A percentile compares a stretch with the other conserved stretches of the same genome.
These are phyloP conservation scores for Tachina fera DNA, from an alignment of 2,888 invertebrate genomes.

Conservation along the genomic window DNA sequence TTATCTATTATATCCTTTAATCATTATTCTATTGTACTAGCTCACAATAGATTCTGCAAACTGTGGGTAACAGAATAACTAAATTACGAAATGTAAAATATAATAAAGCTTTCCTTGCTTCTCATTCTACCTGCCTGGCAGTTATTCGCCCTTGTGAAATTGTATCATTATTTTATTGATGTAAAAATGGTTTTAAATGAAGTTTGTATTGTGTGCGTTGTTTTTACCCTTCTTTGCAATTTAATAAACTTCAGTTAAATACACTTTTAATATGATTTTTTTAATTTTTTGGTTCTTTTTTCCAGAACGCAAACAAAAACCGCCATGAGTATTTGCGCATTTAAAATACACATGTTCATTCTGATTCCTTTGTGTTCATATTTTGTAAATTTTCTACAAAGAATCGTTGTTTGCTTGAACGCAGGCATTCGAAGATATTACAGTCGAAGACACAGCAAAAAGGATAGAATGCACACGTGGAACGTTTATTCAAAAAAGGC, in stretches of 20 bases:
- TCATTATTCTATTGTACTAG: not conserved
- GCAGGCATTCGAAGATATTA: not conserved
- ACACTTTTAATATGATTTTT: slow-evolving; percentile 1
- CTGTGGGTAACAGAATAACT: not conserved
- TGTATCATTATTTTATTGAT: slow-evolving; percentile 20
- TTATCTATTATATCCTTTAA: too few species aligned
- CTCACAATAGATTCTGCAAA: not conserved
- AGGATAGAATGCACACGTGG: too few species aligned
- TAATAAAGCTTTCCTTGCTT: not conserved
- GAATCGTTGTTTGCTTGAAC: not conserved
- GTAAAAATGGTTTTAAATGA: slow-evolving; percentile 18
- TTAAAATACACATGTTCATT: slow-evolving; percentile 12
- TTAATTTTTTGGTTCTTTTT: not conserved
- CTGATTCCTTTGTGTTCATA: not conserved
- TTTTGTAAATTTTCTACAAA: slow-evolving; percentile 4
- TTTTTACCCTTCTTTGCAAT: not conserved
- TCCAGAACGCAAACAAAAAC: slow-evolving; percentile 9
- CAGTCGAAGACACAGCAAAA: not conserved
- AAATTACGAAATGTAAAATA: not conserved
- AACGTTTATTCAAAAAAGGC: too few species aligned
- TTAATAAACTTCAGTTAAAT: slow-evolving; percentile 39
- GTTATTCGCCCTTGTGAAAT: not conserved
- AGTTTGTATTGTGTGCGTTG: slow-evolving; percentile 21
- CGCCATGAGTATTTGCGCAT: not conserved
- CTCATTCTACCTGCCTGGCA: not conserved